Evolutionary conservation across 2,113 vertebrate genomes (phyloP).

Genomic region (Callaeas wilsoni): DNA sequence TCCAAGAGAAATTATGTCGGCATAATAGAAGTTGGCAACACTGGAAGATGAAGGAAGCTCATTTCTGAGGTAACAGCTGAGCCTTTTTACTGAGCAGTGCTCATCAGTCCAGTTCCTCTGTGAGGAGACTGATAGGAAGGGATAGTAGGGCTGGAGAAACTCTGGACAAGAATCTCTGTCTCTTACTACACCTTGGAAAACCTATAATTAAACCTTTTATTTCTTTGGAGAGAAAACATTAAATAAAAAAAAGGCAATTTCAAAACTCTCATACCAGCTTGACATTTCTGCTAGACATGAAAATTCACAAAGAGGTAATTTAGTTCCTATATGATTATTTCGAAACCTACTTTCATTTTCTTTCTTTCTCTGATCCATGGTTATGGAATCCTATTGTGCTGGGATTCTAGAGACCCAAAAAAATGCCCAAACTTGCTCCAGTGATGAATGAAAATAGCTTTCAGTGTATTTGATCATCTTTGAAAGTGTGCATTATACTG

Average conservation of each 20-base stretch:
- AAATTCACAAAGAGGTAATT: neutral
- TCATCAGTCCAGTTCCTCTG: neutral
- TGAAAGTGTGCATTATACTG: neutral
- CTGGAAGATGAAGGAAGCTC: neutral
- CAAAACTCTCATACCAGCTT: neutral
- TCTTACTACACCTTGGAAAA: neutral
- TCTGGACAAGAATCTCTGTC: neutral
- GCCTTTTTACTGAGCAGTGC: neutral
- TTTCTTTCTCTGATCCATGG: neutral
- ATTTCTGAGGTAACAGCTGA: neutral
- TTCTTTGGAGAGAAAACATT: neutral
- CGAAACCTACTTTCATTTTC: neutral
- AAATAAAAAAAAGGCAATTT: neutral
- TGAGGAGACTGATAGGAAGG: neutral
- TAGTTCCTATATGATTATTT: neutral
- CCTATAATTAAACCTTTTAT: neutral
- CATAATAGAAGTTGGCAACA: neutral
- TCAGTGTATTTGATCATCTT: neutral
- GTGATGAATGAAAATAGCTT: neutral
- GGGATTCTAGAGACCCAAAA: neutral
- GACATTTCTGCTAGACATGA: neutral
- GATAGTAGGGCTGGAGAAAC: neutral
- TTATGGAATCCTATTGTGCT: neutral
- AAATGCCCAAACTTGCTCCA: neutral
- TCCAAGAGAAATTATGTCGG: neutral